Evolutionary conservation across 2,797 vertebrate species (phyloP).

Genomic region (Tenualosa thibaudeaui): DNA sequence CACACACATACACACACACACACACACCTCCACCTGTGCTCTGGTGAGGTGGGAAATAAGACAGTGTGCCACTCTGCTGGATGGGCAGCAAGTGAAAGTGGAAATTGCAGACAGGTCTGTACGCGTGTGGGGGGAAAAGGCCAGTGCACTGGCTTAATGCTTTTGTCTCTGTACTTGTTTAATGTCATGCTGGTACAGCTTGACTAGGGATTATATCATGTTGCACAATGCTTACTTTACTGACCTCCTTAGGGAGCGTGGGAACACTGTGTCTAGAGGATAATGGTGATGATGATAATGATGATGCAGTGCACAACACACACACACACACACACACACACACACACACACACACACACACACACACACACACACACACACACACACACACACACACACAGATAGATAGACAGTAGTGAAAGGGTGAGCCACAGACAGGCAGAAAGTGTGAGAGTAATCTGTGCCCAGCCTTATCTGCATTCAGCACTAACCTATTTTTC

Average conservation of each 20-base stretch:
- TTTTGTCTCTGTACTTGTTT: no score
- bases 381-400: slow-evolving; percentile 5
- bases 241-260: slow-evolving; percentile 4
- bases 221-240: background rate
- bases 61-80: no score
- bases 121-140: background rate
- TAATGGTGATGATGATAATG: background rate
- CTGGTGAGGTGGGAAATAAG: no score
- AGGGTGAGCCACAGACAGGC: slow-evolving; percentile 27
- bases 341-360: background rate
- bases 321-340: no score
- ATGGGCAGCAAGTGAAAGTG: background rate
- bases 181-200: background rate
- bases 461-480: slow-evolving; percentile 45
- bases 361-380: no score
- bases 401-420: slow-evolving; percentile 31
- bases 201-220: slow-evolving; percentile 1
- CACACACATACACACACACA: no score
- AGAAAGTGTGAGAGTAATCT: slow-evolving; percentile 50
- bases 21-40: no score
- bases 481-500: slow-evolving; percentile 57
- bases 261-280: background rate
- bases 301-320: background rate
- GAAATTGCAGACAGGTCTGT: no score
- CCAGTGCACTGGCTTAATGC: background rate